These are phyloP conservation scores for Zaprionus obscuricornis DNA, from an alignment of 2,888 invertebrate species.

Conservation along the genomic window DNA sequence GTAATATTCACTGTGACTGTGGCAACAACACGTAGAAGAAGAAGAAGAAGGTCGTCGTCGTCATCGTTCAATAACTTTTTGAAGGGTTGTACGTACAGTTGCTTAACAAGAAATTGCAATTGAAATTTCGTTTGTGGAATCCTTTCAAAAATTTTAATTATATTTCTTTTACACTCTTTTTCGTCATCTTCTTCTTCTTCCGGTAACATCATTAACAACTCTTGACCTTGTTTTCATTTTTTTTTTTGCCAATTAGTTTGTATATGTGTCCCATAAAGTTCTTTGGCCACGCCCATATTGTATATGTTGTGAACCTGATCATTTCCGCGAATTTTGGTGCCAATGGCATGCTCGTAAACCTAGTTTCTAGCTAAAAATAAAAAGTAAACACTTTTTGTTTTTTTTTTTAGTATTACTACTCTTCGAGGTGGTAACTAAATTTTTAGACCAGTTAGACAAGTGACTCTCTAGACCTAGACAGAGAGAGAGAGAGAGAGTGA, in stretches of 20 bases:
- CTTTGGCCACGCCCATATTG: slow-evolving; percentile 26
- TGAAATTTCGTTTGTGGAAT: too few relatives aligned
- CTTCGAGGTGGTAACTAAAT: too few relatives aligned
- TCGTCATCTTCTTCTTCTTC: too few relatives aligned
- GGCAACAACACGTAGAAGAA: too few relatives aligned
- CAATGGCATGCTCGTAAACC: slow-evolving; percentile 65
- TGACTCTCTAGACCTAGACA: slow-evolving; percentile 4
- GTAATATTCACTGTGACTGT: slow-evolving; percentile 40
- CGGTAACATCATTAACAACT: too few relatives aligned
- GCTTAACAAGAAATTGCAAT: too few relatives aligned
- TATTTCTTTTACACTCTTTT: too few relatives aligned
- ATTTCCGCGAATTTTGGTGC: slow-evolving; percentile 57
- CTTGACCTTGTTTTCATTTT: slow-evolving; percentile 16
- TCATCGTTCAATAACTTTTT: too few relatives aligned
- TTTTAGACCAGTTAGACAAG: too few relatives aligned
- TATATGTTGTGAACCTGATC: slow-evolving; percentile 7
- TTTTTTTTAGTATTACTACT: too few relatives aligned
- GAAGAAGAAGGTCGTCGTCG: slow-evolving; percentile 26
- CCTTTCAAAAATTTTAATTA: not conserved
- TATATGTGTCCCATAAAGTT: slow-evolving; percentile 31
- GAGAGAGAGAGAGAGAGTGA: not conserved
- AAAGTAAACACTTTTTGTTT: slow-evolving; percentile 12
- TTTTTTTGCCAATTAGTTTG: slow-evolving; percentile 37
- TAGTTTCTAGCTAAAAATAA: slow-evolving; percentile 53
- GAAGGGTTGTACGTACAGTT: too few relatives aligned